phyloP scores from a whole-genome alignment of 2,113 vertebrate genomes.

The Orycteropus afer region DNA sequence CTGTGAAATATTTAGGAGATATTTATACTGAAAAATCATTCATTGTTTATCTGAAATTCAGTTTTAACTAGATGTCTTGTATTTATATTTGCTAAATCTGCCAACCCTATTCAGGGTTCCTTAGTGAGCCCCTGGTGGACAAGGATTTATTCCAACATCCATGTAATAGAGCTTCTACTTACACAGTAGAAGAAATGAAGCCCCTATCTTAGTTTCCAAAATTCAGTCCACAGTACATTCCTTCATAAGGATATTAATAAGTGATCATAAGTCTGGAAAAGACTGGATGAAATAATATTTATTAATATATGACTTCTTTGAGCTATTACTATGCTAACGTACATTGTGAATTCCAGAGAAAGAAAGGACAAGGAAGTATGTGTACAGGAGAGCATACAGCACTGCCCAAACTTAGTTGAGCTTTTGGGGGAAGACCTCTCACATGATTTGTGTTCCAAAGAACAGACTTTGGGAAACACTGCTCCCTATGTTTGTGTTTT shows the following conservation, averaged over 20 bases:
- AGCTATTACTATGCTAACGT: neutral
- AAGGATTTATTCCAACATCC: neutral
- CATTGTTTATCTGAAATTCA: neutral
- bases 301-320: neutral
- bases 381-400: neutral
- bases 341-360: neutral
- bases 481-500: neutral
- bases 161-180: neutral
- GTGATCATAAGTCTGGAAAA: neutral
- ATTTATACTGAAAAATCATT: neutral
- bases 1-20: neutral
- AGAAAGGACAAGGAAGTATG: neutral
- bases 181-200: neutral
- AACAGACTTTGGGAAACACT: neutral
- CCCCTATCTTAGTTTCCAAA: neutral
- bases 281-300: neutral
- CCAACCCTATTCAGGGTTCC: neutral
- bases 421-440: neutral
- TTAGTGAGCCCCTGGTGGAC: neutral
- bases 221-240: neutral
- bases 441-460: neutral
- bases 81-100: neutral
- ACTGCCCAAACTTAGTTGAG: neutral
- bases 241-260: neutral
- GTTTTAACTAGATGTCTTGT: neutral